Percentiles rank a stretch among this genome's conserved stretches.
These are phyloP conservation scores for Chaenocephalus aceratus DNA, from an alignment of 2,113 vertebrate genomes.

Conservation along the genomic window DNA sequence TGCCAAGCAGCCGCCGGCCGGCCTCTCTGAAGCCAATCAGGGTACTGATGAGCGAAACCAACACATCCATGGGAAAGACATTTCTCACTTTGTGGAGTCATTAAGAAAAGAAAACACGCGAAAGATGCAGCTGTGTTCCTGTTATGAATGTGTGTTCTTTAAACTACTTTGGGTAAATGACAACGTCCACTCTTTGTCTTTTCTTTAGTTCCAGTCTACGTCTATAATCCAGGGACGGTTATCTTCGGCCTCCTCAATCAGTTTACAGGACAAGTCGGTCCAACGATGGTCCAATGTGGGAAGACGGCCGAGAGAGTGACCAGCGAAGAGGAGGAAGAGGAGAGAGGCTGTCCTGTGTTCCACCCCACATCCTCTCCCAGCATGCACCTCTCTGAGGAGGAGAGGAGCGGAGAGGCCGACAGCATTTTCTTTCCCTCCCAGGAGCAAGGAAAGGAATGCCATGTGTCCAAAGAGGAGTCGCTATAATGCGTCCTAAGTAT, in stretches of 20 bases:
- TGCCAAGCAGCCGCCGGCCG: slow-evolving; percentile 43
- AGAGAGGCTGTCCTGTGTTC: slow-evolving; percentile 44
- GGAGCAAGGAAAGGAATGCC: slow-evolving; percentile 84
- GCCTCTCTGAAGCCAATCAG: slow-evolving; percentile 56
- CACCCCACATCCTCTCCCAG: slow-evolving; percentile 66
- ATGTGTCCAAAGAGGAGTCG: slow-evolving; percentile 83
- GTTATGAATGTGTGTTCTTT: not conserved
- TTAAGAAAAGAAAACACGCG: slow-evolving; percentile 10
- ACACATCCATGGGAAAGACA: slow-evolving; percentile 30
- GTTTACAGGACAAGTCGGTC: slow-evolving; percentile 69
- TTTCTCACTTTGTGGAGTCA: slow-evolving; percentile 29
- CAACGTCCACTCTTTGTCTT: slow-evolving; percentile 5
- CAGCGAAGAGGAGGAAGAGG: slow-evolving; percentile 53
- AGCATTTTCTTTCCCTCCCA: slow-evolving; percentile 81
- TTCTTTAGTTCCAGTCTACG: slow-evolving; percentile 79
- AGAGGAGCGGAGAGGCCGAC: slow-evolving; percentile 62
- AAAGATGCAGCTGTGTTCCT: slow-evolving; percentile 28
- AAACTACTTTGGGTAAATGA: not conserved
- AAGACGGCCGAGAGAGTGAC: slow-evolving; percentile 21
- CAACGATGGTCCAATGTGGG: slow-evolving; percentile 18
- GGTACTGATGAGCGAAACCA: slow-evolving; percentile 69
- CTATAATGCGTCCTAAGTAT: slow-evolving; percentile 51
- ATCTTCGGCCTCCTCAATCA: slow-evolving; percentile 84
- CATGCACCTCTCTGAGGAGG: slow-evolving; percentile 80
- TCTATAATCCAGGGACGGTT: slow-evolving; percentile 81